phyloP scores from a whole-genome alignment of 2,113 vertebrate species.

The Athene noctua region DNA sequence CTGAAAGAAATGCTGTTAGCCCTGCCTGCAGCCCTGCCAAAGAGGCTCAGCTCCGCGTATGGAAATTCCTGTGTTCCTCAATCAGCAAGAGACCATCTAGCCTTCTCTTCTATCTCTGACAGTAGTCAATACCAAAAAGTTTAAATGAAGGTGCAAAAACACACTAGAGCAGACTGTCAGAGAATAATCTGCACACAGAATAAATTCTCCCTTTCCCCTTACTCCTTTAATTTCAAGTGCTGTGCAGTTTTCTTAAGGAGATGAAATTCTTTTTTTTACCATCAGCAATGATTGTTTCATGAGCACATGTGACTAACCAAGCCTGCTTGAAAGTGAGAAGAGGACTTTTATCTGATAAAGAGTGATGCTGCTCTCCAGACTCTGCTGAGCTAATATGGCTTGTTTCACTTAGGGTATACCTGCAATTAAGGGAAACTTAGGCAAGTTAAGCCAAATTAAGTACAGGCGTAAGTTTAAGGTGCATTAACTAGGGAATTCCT shows the following conservation, averaged over 20 bases:
- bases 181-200: not conserved
- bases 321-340: not conserved
- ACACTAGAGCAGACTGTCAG: not conserved
- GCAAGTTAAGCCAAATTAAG: conserved; percentile 10
- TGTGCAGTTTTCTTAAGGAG: not conserved
- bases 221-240: not conserved
- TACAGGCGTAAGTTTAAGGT: conserved; percentile 12
- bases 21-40: not conserved
- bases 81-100: not conserved
- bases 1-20: not conserved
- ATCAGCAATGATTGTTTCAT: not conserved
- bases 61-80: not conserved
- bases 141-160: not conserved
- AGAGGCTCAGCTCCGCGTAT: not conserved
- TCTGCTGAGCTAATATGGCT: not conserved
- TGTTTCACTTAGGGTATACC: not conserved
- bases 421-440: not conserved
- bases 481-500: not conserved
- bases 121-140: not conserved
- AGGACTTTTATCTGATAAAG: not conserved
- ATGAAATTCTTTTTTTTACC: not conserved
- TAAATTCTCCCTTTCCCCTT: not conserved
- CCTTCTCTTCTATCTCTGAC: not conserved
- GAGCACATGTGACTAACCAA: not conserved
- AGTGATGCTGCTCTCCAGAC: not conserved